phyloP scores from a whole-genome alignment of 2,888 invertebrate species.

The Neuroscelio doddi region DNA sequence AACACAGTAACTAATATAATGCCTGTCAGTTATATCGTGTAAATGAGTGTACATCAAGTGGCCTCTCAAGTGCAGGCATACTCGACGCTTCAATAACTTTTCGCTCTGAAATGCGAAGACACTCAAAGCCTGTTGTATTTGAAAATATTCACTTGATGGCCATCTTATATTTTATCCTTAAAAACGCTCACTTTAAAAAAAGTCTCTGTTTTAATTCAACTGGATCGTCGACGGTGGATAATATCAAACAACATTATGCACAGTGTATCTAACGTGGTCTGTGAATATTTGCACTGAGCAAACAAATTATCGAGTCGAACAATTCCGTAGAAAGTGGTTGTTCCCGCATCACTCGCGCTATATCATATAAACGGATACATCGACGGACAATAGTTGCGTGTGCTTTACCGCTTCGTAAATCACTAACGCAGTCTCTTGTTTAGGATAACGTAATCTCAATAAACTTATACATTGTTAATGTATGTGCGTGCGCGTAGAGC shows the following conservation, averaged over 20 bases:
- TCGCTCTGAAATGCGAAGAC: too few relatives aligned
- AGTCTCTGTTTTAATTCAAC: neutral
- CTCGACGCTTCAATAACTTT: too few relatives aligned
- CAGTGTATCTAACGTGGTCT: constrained; percentile 33
- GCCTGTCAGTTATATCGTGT: constrained; percentile 2
- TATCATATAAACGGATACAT: constrained; percentile 61
- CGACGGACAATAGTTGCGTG: constrained; percentile 54
- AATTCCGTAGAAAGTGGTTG: constrained; percentile 33
- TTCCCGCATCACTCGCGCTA: constrained; percentile 49
- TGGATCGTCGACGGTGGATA: constrained; percentile 47
- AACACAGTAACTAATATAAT: too few relatives aligned
- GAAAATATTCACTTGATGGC: too few relatives aligned
- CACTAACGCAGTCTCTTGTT: constrained; percentile 55
- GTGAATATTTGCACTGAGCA: constrained; percentile 22
- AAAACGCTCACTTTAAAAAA: too few relatives aligned
- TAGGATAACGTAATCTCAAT: constrained; percentile 22
- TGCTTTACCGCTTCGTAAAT: constrained; percentile 66
- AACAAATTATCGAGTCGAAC: constrained; percentile 25
- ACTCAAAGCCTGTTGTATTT: too few relatives aligned
- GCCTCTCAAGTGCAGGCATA: neutral
- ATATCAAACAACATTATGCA: constrained; percentile 40
- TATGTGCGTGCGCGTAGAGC: constrained; percentile 43
- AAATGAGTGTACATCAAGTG: constrained; percentile 6
- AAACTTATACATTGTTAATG: constrained; percentile 16
- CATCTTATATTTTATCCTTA: too few relatives aligned